Conservation (phyloP, 2,888 invertebrate genomes). For the Masnerella sp. region DNA sequence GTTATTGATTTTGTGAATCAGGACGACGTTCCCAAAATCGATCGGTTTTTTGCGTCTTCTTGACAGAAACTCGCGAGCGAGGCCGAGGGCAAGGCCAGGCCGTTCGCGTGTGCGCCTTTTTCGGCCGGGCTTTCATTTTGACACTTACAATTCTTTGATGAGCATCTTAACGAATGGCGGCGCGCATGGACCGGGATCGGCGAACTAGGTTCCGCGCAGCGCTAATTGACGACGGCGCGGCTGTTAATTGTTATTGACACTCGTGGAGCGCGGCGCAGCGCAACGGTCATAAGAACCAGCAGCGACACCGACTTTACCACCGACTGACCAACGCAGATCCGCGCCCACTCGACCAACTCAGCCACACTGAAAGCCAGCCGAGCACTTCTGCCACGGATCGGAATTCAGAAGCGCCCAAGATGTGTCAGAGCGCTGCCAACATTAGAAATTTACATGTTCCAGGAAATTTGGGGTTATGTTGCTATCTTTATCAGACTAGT, state of each 20-base stretch:
- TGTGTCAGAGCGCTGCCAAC: slow-evolving; percentile 10
- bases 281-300: slow-evolving; percentile 18
- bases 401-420: slow-evolving; percentile 15
- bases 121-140: neutral
- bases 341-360: slow-evolving; percentile 13
- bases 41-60: too few species aligned
- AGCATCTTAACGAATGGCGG: slow-evolving; percentile 69
- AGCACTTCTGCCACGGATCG: slow-evolving; percentile 27
- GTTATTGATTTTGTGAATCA: too few species aligned
- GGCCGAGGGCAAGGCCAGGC: too few species aligned
- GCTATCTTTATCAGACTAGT: too few species aligned
- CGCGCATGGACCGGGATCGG: slow-evolving; percentile 60
- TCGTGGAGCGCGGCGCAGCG: slow-evolving; percentile 24
- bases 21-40: too few species aligned
- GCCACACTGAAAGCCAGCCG: slow-evolving; percentile 10
- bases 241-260: neutral
- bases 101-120: too few species aligned
- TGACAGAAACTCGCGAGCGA: too few species aligned
- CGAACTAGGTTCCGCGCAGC: too few species aligned
- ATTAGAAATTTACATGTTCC: too few species aligned
- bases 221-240: slow-evolving; percentile 22
- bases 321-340: slow-evolving; percentile 3
- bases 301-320: slow-evolving; percentile 2
- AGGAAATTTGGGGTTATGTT: too few species aligned
- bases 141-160: slow-evolving; percentile 76